phyloP scores from a whole-genome alignment of 1,140 invertebrate genomes.

The Anastrepha ludens region DNA sequence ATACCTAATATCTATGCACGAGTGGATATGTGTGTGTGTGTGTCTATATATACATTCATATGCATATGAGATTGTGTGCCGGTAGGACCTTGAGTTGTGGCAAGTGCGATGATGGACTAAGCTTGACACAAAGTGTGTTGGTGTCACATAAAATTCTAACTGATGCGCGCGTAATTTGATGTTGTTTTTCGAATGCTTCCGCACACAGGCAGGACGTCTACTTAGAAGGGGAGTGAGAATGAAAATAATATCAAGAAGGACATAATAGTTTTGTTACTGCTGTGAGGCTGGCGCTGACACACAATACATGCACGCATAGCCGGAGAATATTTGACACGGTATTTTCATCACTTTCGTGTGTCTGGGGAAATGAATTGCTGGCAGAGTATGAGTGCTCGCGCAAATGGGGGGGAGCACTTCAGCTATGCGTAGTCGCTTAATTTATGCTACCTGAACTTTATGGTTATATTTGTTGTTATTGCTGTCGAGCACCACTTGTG shows the following conservation, averaged over 20 bases:
- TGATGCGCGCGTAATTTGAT: conserved; percentile 23
- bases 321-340: neutral
- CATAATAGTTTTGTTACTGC: neutral
- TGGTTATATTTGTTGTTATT: conserved; percentile 8
- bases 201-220: neutral
- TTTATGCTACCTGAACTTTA: conserved; percentile 39
- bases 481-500: conserved; percentile 10
- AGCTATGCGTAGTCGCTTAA: conserved; percentile 18
- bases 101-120: conserved; percentile 20
- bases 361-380: neutral
- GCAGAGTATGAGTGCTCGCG: neutral
- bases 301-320: neutral
- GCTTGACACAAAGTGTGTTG: conserved; percentile 35
- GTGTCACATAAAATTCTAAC: conserved; percentile 27
- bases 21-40: neutral
- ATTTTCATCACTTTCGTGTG: conserved; percentile 6
- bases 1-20: neutral
- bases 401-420: neutral
- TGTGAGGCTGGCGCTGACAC: neutral
- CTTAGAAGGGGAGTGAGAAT: neutral
- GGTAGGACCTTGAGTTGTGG: neutral
- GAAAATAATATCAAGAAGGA: neutral
- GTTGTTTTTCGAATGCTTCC: neutral
- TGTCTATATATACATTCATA: neutral
- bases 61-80: neutral